These are phyloP conservation scores for Labeo rohita DNA, from an alignment of 2,113 vertebrate genomes.

Conservation along the genomic window DNA sequence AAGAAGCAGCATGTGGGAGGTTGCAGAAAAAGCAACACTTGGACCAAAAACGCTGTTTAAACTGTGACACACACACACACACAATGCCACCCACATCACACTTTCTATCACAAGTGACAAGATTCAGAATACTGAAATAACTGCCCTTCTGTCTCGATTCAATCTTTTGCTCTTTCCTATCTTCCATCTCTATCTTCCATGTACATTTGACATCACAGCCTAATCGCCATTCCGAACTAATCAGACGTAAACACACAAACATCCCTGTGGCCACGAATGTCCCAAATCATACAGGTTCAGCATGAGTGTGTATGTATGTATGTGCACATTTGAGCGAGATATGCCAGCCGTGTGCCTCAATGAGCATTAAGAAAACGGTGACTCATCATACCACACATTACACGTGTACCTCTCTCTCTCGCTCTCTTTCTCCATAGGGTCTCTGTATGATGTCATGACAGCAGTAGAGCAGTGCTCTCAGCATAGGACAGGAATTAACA, in stretches of 20 bases:
- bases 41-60: slow-evolving; percentile 46
- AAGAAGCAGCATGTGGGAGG: slow-evolving; percentile 43
- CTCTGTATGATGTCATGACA: slow-evolving; percentile 53
- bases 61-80: slow-evolving; percentile 45
- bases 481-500: slow-evolving; percentile 42
- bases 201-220: slow-evolving; percentile 59
- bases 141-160: slow-evolving; percentile 48
- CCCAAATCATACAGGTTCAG: slow-evolving; percentile 26
- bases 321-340: slow-evolving; percentile 11
- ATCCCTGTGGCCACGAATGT: slow-evolving; percentile 53
- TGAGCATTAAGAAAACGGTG: slow-evolving; percentile 64
- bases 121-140: slow-evolving; percentile 28
- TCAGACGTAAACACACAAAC: slow-evolving; percentile 65
- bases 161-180: slow-evolving; percentile 52
- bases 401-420: slow-evolving; percentile 48
- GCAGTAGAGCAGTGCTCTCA: slow-evolving; percentile 56
- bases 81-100: slow-evolving; percentile 39
- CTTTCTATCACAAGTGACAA: slow-evolving; percentile 40
- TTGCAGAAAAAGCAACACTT: slow-evolving; percentile 44
- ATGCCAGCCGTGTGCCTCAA: slow-evolving; percentile 65
- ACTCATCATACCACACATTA: slow-evolving; percentile 66
- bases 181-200: slow-evolving; percentile 57
- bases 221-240: slow-evolving; percentile 62
- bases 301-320: slow-evolving; percentile 38
- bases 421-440: slow-evolving; percentile 51